Evolutionary conservation across 2,797 vertebrate genomes (phyloP).

Genomic region (Typhlichthys subterraneus): DNA sequence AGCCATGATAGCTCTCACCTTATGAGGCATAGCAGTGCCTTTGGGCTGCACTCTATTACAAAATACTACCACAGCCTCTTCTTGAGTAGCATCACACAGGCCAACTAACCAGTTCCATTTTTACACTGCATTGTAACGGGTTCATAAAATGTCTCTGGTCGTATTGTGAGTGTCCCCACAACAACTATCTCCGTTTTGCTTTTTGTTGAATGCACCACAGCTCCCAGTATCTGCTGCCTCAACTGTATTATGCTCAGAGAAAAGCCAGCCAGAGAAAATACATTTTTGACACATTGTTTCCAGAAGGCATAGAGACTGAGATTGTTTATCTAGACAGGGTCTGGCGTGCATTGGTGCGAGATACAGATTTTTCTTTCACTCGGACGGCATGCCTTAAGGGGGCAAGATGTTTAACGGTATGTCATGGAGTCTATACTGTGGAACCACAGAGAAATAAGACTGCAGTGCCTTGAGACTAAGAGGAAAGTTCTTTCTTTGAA

Average conservation of each 20-base stretch:
- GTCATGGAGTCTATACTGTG: conserved; percentile 26
- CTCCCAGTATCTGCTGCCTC: conserved; percentile 17
- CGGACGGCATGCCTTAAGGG: not conserved
- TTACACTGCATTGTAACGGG: conserved; percentile 35
- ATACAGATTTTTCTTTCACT: conserved; percentile 3
- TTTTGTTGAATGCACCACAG: conserved; percentile 1
- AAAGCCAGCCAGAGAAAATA: conserved; percentile 4
- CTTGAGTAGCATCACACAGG: not conserved
- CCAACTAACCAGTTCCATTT: not conserved
- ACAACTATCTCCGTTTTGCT: conserved; percentile 20
- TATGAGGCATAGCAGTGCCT: conserved; percentile 6
- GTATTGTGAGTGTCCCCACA: conserved; percentile 25
- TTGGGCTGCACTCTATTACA: conserved; percentile 2
- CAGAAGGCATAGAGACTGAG: not conserved
- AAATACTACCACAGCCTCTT: not conserved
- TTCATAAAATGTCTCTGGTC: conserved; percentile 19
- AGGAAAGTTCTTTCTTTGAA: not conserved
- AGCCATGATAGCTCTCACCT: conserved; percentile 24
- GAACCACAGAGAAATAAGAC: conserved; percentile 14
- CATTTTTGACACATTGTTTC: conserved; percentile 22
- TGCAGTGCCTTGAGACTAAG: not conserved
- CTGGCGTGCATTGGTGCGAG: not conserved
- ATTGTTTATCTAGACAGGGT: conserved; percentile 4
- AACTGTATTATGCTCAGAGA: conserved; percentile 8
- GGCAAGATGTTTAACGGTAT: conserved; percentile 19